Percentiles rank a stretch among this genome's conserved stretches.
These are phyloP conservation scores for Cotesia vestalis DNA, from an alignment of 1,140 invertebrate species.

Conservation along the genomic window DNA sequence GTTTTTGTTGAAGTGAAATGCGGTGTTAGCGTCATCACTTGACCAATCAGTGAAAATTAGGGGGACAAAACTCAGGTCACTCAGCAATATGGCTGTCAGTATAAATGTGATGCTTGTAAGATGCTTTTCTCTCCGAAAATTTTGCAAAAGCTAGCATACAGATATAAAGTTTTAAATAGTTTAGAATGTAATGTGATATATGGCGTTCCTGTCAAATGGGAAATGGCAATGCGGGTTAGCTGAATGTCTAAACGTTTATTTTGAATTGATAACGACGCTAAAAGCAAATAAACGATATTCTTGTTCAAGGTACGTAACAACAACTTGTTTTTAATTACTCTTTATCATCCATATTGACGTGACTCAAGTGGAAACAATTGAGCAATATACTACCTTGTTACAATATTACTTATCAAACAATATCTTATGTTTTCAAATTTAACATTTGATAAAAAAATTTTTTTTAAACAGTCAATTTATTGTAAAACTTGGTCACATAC, in stretches of 20 bases:
- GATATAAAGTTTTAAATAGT: constrained; percentile 44
- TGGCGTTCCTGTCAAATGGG: constrained; percentile 48
- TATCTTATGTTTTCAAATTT: background rate
- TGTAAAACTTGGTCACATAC: no score
- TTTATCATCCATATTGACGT: constrained; percentile 34
- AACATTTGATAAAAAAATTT: background rate
- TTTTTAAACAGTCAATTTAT: background rate
- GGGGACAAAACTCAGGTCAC: constrained; percentile 79
- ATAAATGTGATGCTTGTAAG: constrained; percentile 84
- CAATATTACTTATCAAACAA: background rate
- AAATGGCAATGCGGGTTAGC: constrained; percentile 58
- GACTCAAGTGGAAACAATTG: constrained; percentile 14
- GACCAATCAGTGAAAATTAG: constrained; percentile 72
- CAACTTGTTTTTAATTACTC: constrained; percentile 29
- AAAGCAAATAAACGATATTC: constrained; percentile 11
- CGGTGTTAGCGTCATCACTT: constrained; percentile 26
- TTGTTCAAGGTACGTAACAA: background rate
- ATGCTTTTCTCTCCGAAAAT: constrained; percentile 80
- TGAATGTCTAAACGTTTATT: constrained; percentile 49
- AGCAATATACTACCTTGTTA: background rate
- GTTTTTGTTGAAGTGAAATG: constrained; percentile 26
- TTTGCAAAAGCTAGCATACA: constrained; percentile 55
- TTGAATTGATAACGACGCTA: constrained; percentile 1
- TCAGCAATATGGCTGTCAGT: constrained; percentile 86
- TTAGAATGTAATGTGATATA: constrained; percentile 56